Conservation (phyloP, 2,888 invertebrate species). For the Polydesmus complanatus region DNA sequence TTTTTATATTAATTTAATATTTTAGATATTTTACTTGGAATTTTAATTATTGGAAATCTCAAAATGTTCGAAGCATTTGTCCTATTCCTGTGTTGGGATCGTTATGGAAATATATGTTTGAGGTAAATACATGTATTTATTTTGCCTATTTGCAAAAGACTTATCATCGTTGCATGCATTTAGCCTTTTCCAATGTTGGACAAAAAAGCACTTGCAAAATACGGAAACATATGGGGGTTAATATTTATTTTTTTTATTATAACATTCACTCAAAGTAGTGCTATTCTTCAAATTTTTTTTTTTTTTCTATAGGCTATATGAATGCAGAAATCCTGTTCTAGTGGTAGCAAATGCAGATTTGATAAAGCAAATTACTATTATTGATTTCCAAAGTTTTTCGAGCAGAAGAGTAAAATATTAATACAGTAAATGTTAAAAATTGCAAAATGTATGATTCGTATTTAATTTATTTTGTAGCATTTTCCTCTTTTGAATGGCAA, state of each 20-base stretch:
- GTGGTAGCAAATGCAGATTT: not conserved
- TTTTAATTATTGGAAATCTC: conserved; percentile 4
- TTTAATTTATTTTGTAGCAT: not conserved
- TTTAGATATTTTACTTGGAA: conserved; percentile 6
- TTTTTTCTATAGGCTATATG: not conserved
- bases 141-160: not conserved
- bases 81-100: conserved; percentile 3
- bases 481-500: not conserved
- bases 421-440: not conserved
- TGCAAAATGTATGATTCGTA: not conserved
- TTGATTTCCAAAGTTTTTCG: not conserved
- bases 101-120: not conserved
- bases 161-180: not conserved
- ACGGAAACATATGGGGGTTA: conserved; percentile 6
- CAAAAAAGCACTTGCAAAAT: not conserved
- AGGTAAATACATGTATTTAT: not conserved
- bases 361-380: not conserved
- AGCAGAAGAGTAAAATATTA: not conserved
- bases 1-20: not conserved
- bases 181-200: too few species aligned
- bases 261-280: not conserved
- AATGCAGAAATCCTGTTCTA: not conserved
- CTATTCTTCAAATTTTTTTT: not conserved
- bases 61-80: not conserved
- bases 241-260: not conserved